Evolutionary conservation across 2,888 invertebrate genomes (phyloP).

Genomic region (Conomelus anceps): DNA sequence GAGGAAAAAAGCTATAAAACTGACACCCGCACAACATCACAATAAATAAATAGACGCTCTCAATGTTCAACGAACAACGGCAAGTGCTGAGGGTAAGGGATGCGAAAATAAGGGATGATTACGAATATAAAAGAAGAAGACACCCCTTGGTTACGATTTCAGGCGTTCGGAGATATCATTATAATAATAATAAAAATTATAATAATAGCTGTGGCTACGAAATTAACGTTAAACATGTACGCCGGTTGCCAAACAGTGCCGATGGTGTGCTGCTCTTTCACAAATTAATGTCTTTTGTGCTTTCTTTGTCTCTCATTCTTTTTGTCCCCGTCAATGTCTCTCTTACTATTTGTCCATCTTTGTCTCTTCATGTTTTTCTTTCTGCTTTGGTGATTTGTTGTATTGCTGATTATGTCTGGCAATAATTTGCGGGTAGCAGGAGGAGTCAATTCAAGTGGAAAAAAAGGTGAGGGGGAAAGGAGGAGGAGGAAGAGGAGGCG

Average conservation of each 20-base stretch:
- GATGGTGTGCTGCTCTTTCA: too few species aligned
- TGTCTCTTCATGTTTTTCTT: too few species aligned
- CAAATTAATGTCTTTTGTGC: too few species aligned
- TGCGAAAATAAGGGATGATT: not conserved
- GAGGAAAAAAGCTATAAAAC: slow-evolving; percentile 30
- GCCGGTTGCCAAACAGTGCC: not conserved
- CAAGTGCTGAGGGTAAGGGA: not conserved
- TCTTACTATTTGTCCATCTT: too few species aligned
- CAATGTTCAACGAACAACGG: slow-evolving; percentile 14
- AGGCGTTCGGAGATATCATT: not conserved
- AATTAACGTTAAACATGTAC: slow-evolving; percentile 22
- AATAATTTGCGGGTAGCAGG: too few species aligned
- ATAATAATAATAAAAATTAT: slow-evolving; percentile 3
- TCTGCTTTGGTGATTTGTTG: too few species aligned
- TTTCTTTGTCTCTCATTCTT: too few species aligned
- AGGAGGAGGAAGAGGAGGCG: too few species aligned
- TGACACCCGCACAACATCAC: slow-evolving; percentile 29
- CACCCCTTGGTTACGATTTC: slow-evolving; percentile 15
- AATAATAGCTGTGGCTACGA: slow-evolving; percentile 15
- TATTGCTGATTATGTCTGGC: too few species aligned
- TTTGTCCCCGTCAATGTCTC: too few species aligned
- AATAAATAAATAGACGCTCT: slow-evolving; percentile 27
- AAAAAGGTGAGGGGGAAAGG: too few species aligned
- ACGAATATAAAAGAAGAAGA: slow-evolving; percentile 21
- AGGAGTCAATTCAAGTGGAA: too few species aligned